Evolutionary conservation across 2,888 invertebrate species (phyloP), one percentile per base, ranked within the genome.

Genomic region (Drosophila falleni): DNA sequence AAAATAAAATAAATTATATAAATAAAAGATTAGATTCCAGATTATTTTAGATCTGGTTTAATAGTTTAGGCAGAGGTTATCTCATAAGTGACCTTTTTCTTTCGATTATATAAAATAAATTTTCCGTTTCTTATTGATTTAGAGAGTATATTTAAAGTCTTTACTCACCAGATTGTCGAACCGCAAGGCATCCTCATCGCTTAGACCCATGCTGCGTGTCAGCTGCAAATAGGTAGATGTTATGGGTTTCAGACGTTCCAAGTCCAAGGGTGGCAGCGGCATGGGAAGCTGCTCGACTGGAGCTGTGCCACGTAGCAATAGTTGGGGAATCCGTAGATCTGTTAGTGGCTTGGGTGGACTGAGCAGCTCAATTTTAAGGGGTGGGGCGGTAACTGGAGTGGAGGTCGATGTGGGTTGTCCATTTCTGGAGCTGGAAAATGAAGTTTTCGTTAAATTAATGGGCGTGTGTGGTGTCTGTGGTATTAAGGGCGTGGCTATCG

Each of bases 211-310:
- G 91, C 94, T 96, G 91, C 96, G 94, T 94, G 97, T 97, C 90
- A 97, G 95, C 91, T 97, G 97, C 92, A 98, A 93, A 93, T 97
- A 97, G 37, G 97, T 96, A 58, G 97, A 97, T 51, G 97, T 98
- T 81, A 97, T 97, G 50, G 98, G 97, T 89, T 97, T 95, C 89
- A 96, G 62, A 10, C 96, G 93, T 58, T 90, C 89, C 74, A 92
- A 81, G 23, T 92, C 92, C 19, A 92, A 65, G 0, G 89, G 90
- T 0, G 90, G 87, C 73, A 91, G 53, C 0, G 81, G 79, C 49
- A 69, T 6, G 0, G 81, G 49, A 0, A 70, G 9, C 44, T 70
- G 78, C 53, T 67, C 70, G 6, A 29, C 8, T 11, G 59, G 41
- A 5, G 76, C 64, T 23, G 74, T 10, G 8, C 81, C 62, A 0